These are phyloP conservation scores for Butorides virescens DNA, from an alignment of 2,113 vertebrate species.

Conservation along the genomic window DNA sequence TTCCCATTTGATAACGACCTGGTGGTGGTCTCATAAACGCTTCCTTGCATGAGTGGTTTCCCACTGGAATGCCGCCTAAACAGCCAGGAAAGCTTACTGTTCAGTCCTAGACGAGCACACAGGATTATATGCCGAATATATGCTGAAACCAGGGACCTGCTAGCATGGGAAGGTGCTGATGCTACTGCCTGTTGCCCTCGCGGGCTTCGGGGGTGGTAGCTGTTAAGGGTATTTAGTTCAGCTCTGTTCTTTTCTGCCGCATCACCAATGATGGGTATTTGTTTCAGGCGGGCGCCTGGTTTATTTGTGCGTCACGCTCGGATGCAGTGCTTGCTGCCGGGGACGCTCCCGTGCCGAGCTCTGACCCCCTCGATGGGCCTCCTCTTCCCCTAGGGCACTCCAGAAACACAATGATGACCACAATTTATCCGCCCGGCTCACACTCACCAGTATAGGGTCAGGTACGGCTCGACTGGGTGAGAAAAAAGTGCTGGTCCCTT, in stretches of 20 bases:
- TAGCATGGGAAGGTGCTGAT: neutral
- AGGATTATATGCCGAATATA: neutral
- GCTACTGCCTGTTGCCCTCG: neutral
- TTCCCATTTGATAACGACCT: neutral
- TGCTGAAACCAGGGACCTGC: neutral
- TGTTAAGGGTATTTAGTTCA: neutral
- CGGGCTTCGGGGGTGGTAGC: neutral
- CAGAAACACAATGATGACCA: neutral
- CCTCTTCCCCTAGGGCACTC: neutral
- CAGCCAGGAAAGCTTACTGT: neutral
- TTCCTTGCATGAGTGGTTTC: neutral
- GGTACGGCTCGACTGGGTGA: fast-evolving
- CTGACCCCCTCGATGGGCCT: neutral
- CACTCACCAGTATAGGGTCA: too few species aligned
- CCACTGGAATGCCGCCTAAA: neutral
- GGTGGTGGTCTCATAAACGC: neutral
- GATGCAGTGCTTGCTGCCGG: neutral
- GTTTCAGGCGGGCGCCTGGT: neutral
- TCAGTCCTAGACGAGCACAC: neutral
- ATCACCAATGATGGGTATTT: fast-evolving
- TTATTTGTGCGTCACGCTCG: neutral
- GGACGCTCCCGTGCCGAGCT: neutral
- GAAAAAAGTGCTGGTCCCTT: neutral
- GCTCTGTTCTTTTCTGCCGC: neutral
- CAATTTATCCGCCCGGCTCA: fast-evolving